These are phyloP conservation scores for Poeciliopsis paucimaculata DNA, from an alignment of 2,797 vertebrate species.

Conservation along the genomic window DNA sequence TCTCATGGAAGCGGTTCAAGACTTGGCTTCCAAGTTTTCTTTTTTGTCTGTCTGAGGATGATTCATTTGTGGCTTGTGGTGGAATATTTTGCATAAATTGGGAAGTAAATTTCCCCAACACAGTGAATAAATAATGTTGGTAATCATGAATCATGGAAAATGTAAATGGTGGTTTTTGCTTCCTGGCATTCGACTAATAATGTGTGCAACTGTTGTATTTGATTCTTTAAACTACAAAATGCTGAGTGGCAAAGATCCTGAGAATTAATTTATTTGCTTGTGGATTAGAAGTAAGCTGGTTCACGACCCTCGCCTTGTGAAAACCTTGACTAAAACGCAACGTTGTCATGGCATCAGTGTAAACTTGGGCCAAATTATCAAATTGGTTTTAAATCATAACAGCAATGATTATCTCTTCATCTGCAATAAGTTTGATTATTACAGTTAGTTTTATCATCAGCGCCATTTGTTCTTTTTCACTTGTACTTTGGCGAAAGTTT, in stretches of 20 bases:
- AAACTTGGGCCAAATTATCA: neutral
- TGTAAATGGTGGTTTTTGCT: constrained; percentile 32
- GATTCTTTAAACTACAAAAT: constrained; percentile 20
- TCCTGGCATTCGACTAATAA: constrained; percentile 22
- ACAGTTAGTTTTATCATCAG: neutral
- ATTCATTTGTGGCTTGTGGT: constrained; percentile 57
- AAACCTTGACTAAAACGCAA: neutral
- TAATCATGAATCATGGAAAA: constrained; percentile 25
- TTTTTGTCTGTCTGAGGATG: constrained; percentile 39
- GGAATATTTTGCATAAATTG: constrained; percentile 39
- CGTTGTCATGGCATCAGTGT: neutral
- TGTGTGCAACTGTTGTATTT: constrained; percentile 32
- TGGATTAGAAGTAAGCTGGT: neutral
- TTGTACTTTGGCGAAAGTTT: neutral
- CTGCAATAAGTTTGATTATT: neutral
- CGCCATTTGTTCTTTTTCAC: neutral
- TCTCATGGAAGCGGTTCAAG: constrained; percentile 50
- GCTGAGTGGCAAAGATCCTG: neutral
- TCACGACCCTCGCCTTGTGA: neutral
- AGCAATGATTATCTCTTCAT: neutral
- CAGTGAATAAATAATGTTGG: constrained; percentile 32
- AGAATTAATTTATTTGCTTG: neutral
- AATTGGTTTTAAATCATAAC: neutral
- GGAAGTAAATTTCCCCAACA: constrained; percentile 32
- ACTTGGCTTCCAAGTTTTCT: constrained; percentile 33